phyloP scores from a whole-genome alignment of 2,888 invertebrate genomes.

The Agrochola lota region DNA sequence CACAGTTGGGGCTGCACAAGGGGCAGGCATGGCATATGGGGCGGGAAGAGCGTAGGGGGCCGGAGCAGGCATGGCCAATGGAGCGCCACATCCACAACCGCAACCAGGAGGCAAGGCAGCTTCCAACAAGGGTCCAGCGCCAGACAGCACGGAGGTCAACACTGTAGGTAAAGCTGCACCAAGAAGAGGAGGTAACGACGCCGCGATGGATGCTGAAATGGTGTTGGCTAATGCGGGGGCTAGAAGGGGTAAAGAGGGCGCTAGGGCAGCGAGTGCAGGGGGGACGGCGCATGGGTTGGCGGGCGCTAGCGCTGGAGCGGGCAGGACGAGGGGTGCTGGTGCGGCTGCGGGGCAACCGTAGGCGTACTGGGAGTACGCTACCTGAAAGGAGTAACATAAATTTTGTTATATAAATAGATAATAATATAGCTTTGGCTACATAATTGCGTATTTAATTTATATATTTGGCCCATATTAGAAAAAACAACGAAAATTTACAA shows the following conservation, averaged over 20 bases:
- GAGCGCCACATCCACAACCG: conserved; percentile 18
- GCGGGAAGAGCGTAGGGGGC: conserved; percentile 25
- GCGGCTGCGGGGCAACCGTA: conserved; percentile 44
- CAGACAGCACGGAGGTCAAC: conserved; percentile 75
- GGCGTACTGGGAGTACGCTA: conserved; percentile 49
- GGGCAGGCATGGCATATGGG: conserved; percentile 13
- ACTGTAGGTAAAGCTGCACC: conserved; percentile 77
- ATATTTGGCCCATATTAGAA: background rate
- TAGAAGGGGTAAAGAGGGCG: conserved; percentile 67
- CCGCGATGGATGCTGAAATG: conserved; percentile 68
- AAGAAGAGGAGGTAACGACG: conserved; percentile 69
- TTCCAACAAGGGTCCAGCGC: conserved; percentile 74
- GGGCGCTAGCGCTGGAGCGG: conserved; percentile 46
- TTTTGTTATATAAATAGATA: background rate
- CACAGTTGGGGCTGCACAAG: conserved; percentile 31
- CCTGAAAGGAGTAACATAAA: conserved; percentile 13
- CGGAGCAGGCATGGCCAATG: conserved; percentile 32
- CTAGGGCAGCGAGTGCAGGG: conserved; percentile 64
- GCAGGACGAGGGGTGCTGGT: conserved; percentile 57
- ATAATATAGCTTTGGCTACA: background rate
- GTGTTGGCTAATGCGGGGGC: conserved; percentile 69
- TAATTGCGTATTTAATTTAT: background rate
- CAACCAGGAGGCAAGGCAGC: conserved; percentile 66
- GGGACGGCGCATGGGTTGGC: conserved; percentile 48
- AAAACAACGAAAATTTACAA: background rate